Evolutionary conservation across 2,797 vertebrate species (phyloP), one percentile per base, ranked within the genome.

Genomic region (Echeneis naucrates): DNA sequence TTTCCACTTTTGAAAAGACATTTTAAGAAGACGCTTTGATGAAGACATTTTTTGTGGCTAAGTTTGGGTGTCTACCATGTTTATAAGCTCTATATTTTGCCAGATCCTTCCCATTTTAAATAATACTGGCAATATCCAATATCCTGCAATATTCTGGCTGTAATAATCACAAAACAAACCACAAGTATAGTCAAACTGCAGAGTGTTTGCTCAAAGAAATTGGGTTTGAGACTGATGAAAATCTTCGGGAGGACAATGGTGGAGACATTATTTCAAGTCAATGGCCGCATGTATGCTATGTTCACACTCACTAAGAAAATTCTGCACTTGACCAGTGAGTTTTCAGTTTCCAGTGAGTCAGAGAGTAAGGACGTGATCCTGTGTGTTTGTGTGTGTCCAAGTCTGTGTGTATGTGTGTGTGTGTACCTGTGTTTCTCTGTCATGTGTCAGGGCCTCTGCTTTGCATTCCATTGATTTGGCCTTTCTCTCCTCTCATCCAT

Each of bases 401-500:
- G 54, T 21, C 35, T 10, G 16, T 24, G 48, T 17, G 55, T 48
- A 54, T 47, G 65, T 47, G 38, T 52, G 42, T 23, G 23, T 32
- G 51, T 26, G 48, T 63, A 38, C 55, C 30, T 40, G 33, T 65
- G 42, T 47, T 56, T 47, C 33, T 16, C 44, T 59, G 68, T 64
- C 47, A 48, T 66, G 55, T 82, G 60, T 71, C 50, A n/a, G 52
- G 54, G 66, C 33, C 66, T 47, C 52, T 57, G 47, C 55, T 59
- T 59, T 13, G n/a, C 12, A 0, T 48, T 47, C 48, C 60, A 82
- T 87, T 69, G 64, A 84, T 88, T 68, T 1, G 47, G 68, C 57
- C 70, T 84, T 63, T 80, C 58, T 63, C 75, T 83, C 86, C 68
- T 81, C 81, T 85, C 80, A 85, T 88, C 84, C 73, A 81, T 88